phyloP scores from a whole-genome alignment of 2,113 vertebrate species.

The Halichoeres trimaculatus region DNA sequence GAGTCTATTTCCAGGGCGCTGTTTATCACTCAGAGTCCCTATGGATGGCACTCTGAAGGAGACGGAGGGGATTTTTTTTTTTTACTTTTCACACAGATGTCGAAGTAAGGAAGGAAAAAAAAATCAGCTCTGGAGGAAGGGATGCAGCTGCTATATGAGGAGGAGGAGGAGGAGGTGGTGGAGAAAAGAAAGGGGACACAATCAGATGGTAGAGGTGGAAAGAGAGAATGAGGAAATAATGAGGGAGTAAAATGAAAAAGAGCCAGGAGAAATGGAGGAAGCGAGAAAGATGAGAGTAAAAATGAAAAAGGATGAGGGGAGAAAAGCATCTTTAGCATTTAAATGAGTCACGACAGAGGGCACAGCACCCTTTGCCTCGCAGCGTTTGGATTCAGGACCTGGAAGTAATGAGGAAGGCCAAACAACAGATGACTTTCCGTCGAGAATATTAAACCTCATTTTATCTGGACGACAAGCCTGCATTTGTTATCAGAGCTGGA shows the following conservation, averaged over 20 bases:
- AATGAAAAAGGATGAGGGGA: conserved; percentile 39
- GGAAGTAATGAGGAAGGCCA: conserved; percentile 69
- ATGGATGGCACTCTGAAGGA: conserved; percentile 17
- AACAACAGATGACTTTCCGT: conserved; percentile 70
- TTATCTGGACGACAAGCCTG: conserved; percentile 60
- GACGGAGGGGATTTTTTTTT: conserved; percentile 41
- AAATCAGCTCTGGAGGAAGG: conserved; percentile 10
- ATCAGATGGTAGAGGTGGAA: conserved; percentile 13
- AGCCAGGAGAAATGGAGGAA: conserved; percentile 43
- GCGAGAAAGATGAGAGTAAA: conserved; percentile 40
- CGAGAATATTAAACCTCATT: conserved; percentile 71
- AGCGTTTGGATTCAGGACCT: conserved; percentile 64
- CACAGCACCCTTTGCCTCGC: conserved; percentile 46
- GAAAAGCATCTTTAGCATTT: conserved; percentile 64
- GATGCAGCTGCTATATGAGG: conserved; percentile 21
- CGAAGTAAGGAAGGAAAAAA: conserved; percentile 7
- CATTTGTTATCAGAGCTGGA: conserved; percentile 64
- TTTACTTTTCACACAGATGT: conserved; percentile 31
- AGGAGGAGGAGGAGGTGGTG: conserved; percentile 13
- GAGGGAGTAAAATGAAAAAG: conserved; percentile 51
- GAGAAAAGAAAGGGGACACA: neutral
- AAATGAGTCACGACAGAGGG: conserved; percentile 71
- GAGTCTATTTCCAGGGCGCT: conserved; percentile 37
- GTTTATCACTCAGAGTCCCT: conserved; percentile 39
- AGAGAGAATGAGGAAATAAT: conserved; percentile 40